A percentile compares a stretch with the other conserved stretches of the same genome.
Conservation (phyloP, 2,797 vertebrate genomes). For the Tinamus major region DNA sequence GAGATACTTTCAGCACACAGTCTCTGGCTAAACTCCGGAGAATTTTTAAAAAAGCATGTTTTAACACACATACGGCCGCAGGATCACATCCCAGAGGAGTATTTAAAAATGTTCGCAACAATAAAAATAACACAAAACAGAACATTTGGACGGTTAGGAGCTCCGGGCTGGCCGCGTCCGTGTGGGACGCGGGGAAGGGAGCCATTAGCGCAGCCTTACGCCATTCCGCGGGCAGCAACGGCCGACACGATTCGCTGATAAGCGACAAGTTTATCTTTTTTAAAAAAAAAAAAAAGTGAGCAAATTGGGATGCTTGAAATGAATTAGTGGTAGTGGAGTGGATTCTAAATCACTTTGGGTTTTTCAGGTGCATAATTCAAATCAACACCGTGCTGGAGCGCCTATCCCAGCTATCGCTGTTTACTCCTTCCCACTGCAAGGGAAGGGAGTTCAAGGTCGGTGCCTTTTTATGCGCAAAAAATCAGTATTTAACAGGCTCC, state of each 20-base stretch:
- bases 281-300: neutral
- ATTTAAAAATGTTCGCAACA: conserved; percentile 55
- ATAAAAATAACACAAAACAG: conserved; percentile 67
- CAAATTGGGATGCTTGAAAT: neutral
- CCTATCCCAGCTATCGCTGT: neutral
- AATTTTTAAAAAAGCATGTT: fast-evolving
- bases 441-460: neutral
- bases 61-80: conserved; percentile 12
- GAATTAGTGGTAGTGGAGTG: too few species aligned
- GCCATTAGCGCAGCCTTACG: conserved; percentile 39
- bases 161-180: conserved; percentile 30
- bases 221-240: conserved; percentile 32
- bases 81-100: conserved; percentile 53
- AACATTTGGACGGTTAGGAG: conserved; percentile 43
- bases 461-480: neutral
- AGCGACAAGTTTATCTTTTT: conserved; percentile 26
- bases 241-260: conserved; percentile 26
- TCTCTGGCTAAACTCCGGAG: neutral
- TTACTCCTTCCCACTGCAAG: neutral
- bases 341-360: neutral
- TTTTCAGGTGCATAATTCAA: neutral
- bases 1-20: neutral
- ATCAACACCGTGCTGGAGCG: neutral
- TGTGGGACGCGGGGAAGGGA: conserved; percentile 23
- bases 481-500: neutral